A percentile compares a stretch with the other conserved stretches of the same genome.
These are phyloP conservation scores for Salarias fasciatus DNA, from an alignment of 2,797 vertebrate species.

Conservation along the genomic window DNA sequence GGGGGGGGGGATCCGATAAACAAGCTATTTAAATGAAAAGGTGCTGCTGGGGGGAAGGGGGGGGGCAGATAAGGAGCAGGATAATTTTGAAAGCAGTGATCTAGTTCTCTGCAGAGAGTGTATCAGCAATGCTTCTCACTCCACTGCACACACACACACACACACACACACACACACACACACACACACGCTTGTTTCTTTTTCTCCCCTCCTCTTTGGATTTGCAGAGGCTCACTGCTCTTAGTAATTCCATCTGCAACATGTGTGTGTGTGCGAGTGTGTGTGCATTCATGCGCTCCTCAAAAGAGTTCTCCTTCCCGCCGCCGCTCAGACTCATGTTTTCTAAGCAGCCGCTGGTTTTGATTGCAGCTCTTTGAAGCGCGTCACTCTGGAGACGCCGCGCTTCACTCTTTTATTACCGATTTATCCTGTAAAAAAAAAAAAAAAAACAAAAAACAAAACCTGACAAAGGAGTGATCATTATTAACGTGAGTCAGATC, in stretches of 20 bases:
- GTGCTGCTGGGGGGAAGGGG: slow-evolving; percentile 22
- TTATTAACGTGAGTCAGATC: neutral
- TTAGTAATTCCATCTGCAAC: slow-evolving; percentile 63
- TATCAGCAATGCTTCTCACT: slow-evolving; percentile 71
- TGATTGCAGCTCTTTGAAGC: slow-evolving; percentile 33
- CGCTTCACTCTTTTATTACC: neutral
- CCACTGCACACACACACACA: slow-evolving; percentile 37
- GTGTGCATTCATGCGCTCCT: slow-evolving; percentile 3
- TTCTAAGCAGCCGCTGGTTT: slow-evolving; percentile 35
- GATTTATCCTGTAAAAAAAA: neutral
- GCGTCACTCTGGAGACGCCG: neutral
- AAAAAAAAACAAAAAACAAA: too few relatives aligned
- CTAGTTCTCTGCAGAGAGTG: slow-evolving; percentile 64
- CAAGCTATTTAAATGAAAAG: slow-evolving; percentile 78
- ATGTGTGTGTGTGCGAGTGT: slow-evolving; percentile 6
- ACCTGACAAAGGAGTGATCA: neutral
- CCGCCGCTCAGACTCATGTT: slow-evolving; percentile 38
- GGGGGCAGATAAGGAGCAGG: slow-evolving; percentile 66
- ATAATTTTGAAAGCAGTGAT: slow-evolving; percentile 74
- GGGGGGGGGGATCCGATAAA: slow-evolving; percentile 71
- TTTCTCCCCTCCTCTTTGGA: slow-evolving; percentile 42
- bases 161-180: slow-evolving; percentile 8
- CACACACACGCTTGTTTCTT: slow-evolving; percentile 43
- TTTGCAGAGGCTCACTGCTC: slow-evolving; percentile 75
- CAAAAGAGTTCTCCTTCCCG: slow-evolving; percentile 25